Percentiles rank a stretch among this genome's conserved stretches.
phyloP scores from a whole-genome alignment of 2,888 invertebrate species.

The Blera fallax region DNA sequence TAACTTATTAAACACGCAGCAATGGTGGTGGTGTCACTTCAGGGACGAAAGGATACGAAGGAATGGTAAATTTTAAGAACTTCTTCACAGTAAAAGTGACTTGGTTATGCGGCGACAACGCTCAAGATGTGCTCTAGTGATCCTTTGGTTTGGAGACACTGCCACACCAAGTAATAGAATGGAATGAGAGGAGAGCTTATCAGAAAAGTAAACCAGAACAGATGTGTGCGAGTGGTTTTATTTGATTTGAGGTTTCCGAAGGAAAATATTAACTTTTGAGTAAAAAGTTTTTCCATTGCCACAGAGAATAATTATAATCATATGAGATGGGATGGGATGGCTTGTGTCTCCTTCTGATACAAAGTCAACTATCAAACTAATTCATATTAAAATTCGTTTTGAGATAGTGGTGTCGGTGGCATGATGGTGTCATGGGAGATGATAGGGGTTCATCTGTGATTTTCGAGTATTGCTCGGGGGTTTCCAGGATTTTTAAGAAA shows the following conservation, averaged over 20 bases:
- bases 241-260: constrained; percentile 61
- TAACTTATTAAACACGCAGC: constrained; percentile 55
- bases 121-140: constrained; percentile 34
- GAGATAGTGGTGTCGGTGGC: neutral
- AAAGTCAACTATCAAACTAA: constrained; percentile 33
- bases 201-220: constrained; percentile 64
- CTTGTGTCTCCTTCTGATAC: constrained; percentile 5
- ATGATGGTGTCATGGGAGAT: neutral
- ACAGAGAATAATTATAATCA: constrained; percentile 39
- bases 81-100: constrained; percentile 43
- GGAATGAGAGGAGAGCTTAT: constrained; percentile 32
- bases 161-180: neutral
- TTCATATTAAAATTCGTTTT: constrained; percentile 38
- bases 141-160: constrained; percentile 16
- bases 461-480: neutral
- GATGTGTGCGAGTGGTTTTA: constrained; percentile 58
- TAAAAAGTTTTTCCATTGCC: constrained; percentile 32
- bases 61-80: constrained; percentile 22
- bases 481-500: neutral
- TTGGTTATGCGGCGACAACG: neutral
- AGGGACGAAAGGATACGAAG: constrained; percentile 1
- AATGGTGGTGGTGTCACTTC: constrained; percentile 17
- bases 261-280: constrained; percentile 61
- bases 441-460: neutral
- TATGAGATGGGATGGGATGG: neutral